A percentile compares a stretch with the other conserved stretches of the same genome.
These are phyloP conservation scores for Leptinotarsa defecta DNA, from an alignment of 1,140 invertebrate species.

Conservation along the genomic window DNA sequence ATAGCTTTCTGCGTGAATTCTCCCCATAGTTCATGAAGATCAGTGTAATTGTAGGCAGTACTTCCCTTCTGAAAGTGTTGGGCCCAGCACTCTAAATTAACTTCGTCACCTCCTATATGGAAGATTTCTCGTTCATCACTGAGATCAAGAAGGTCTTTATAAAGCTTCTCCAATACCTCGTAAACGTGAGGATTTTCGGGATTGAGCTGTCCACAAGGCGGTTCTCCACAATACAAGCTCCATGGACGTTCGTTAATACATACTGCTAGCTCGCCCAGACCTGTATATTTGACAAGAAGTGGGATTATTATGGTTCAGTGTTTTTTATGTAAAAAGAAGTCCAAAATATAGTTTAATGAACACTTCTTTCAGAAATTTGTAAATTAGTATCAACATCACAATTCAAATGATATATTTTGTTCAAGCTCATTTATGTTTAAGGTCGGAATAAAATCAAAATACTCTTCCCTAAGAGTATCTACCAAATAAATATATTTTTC, in stretches of 20 bases:
- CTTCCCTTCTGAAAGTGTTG: slow-evolving; percentile 61
- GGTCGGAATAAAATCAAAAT: no score
- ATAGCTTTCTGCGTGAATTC: slow-evolving; percentile 73
- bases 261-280: slow-evolving; percentile 70
- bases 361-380: no score
- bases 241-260: slow-evolving; percentile 79
- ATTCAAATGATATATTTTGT: no score
- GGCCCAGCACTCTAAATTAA: slow-evolving; percentile 75
- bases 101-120: slow-evolving; percentile 85
- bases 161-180: slow-evolving; percentile 69
- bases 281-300: slow-evolving; percentile 10
- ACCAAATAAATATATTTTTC: no score
- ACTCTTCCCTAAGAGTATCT: no score
- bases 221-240: slow-evolving; percentile 78
- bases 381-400: no score
- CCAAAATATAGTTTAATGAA: no score
- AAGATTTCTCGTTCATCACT: slow-evolving; percentile 71
- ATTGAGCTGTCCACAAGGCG: slow-evolving; percentile 83
- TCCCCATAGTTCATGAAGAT: slow-evolving; percentile 76
- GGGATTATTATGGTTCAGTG: no score
- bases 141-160: slow-evolving; percentile 68
- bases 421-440: no score
- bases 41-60: slow-evolving; percentile 69
- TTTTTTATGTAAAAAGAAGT: no score
- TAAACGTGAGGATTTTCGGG: slow-evolving; percentile 77